phyloP scores from a whole-genome alignment of 53 echinoderm and acorn worm species.

The Henricia sp. region DNA sequence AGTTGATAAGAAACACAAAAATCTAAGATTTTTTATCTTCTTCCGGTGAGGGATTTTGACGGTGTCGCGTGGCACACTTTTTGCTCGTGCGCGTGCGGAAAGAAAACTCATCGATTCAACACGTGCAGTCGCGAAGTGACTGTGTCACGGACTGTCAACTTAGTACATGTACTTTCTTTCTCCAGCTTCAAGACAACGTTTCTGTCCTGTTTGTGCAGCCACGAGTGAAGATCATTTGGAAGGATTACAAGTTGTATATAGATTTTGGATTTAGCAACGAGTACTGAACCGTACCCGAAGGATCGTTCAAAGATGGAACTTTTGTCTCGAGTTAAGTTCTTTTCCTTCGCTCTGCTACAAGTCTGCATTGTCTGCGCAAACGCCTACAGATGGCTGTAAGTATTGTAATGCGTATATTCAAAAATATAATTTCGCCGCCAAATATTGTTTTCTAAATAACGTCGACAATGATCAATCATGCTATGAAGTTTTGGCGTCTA shows the following conservation, averaged over 20 bases:
- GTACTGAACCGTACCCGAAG: neutral
- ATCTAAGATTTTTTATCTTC: neutral
- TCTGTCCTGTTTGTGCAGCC: neutral
- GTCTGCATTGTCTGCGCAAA: conserved; percentile 72
- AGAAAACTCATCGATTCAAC: neutral
- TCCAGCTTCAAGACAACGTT: neutral
- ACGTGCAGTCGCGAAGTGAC: conserved; percentile 13
- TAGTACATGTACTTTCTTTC: neutral
- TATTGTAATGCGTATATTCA: neutral
- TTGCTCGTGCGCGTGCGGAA: neutral
- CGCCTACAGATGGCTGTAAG: conserved; percentile 84
- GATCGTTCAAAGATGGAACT: conserved; percentile 22
- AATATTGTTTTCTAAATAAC: too few relatives aligned
- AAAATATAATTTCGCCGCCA: too few relatives aligned
- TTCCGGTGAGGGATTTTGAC: neutral
- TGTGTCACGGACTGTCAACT: neutral
- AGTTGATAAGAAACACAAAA: conserved; percentile 15
- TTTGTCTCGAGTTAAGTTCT: neutral
- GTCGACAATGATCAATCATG: too few relatives aligned
- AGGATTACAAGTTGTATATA: too few relatives aligned
- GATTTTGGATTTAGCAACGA: too few relatives aligned
- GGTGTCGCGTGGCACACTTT: conserved; percentile 19
- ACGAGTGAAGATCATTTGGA: neutral
- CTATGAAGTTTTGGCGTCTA: too few relatives aligned
- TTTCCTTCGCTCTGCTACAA: conserved; percentile 60